Conservation (phyloP, 2,797 vertebrate genomes). For the Halcyon leucocephala region DNA sequence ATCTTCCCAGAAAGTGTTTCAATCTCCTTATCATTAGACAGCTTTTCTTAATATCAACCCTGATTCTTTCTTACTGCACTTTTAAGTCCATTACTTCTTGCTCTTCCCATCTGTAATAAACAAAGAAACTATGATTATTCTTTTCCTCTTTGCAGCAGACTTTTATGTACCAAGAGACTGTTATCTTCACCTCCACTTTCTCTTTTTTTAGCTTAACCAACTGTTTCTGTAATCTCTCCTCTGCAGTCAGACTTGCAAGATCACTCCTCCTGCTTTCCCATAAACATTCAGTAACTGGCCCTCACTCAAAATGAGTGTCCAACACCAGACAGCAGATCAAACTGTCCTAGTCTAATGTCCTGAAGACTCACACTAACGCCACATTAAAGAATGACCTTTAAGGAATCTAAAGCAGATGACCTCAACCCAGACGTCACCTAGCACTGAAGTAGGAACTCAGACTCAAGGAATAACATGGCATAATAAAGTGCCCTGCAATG, state of each 20-base stretch:
- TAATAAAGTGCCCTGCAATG: background rate
- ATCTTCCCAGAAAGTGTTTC: constrained; percentile 12
- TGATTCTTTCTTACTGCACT: background rate
- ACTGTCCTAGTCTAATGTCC: background rate
- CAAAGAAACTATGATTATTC: background rate
- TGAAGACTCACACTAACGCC: background rate
- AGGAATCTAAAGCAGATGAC: background rate
- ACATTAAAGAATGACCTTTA: background rate
- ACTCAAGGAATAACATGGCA: background rate
- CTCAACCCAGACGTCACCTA: background rate
- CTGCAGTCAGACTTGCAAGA: background rate
- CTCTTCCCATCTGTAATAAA: constrained; percentile 10
- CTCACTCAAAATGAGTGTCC: background rate
- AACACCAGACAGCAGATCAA: background rate
- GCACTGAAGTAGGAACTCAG: background rate
- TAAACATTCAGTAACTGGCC: background rate
- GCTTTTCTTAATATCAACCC: background rate
- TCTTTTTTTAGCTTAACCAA: background rate
- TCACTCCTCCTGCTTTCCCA: background rate
- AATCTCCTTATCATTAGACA: constrained; percentile 37
- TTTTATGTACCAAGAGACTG: background rate
- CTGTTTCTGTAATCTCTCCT: background rate
- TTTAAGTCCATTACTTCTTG: background rate
- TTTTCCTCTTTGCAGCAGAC: background rate
- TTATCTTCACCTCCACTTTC: background rate